Conservation (phyloP, 2,113 vertebrate species). For the Aspidoscelis tigris region DNA sequence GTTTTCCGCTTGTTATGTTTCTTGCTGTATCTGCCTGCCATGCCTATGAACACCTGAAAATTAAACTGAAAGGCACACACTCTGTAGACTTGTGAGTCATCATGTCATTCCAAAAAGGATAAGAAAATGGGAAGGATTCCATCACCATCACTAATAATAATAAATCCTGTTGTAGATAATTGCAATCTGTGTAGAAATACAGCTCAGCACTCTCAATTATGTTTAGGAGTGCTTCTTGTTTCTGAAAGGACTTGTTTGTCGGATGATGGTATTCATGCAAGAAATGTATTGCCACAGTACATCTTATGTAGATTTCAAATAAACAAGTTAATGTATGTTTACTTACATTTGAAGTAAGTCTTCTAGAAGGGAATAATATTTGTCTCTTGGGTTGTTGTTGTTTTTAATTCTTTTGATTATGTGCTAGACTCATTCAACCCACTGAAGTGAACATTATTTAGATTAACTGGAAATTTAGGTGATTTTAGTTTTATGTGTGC, state of each 20-base stretch:
- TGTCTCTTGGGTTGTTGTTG: conserved; percentile 23
- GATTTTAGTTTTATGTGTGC: conserved; percentile 45
- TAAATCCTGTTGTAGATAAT: conserved; percentile 8
- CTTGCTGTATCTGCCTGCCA: not conserved
- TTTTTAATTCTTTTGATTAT: conserved; percentile 15
- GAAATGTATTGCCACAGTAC: conserved; percentile 17
- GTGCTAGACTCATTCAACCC: conserved; percentile 25
- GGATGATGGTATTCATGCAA: conserved; percentile 9
- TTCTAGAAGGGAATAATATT: not conserved
- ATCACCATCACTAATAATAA: not conserved
- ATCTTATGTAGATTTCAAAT: not conserved
- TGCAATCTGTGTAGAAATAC: not conserved
- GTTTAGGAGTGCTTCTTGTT: conserved; percentile 24
- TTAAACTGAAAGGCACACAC: not conserved
- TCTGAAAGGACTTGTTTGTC: conserved; percentile 5
- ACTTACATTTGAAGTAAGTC: not conserved
- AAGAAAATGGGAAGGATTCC: not conserved
- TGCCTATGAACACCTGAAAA: not conserved
- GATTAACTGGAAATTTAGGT: conserved; percentile 25
- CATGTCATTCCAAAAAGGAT: conserved; percentile 4
- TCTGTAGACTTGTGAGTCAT: not conserved
- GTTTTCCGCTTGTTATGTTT: not conserved
- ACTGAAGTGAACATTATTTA: conserved; percentile 36
- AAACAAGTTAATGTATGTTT: too few species aligned
- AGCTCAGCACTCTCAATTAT: conserved; percentile 26